Conservation (phyloP, 2,113 vertebrate species). For the Pseudorhombus dupliciocellatus region DNA sequence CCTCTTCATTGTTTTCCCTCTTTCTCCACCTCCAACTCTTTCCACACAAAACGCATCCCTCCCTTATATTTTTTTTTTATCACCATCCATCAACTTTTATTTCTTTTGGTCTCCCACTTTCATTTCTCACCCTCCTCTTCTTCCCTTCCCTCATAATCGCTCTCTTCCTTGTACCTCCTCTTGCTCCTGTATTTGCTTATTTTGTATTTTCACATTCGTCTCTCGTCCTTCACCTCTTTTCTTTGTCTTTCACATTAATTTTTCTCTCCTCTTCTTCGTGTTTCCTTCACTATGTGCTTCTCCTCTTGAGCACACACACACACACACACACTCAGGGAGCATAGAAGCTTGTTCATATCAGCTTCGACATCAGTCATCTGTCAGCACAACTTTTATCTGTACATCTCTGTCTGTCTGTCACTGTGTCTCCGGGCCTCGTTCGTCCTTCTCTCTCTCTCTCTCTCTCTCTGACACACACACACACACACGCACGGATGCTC, state of each 20-base stretch:
- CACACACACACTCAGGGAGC: conserved; percentile 25
- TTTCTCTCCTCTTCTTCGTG: background rate
- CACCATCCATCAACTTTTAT: too few relatives aligned
- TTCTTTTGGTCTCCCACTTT: too few relatives aligned
- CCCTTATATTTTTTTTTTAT: too few relatives aligned
- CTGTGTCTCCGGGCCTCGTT: conserved; percentile 24
- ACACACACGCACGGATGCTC: conserved; percentile 11
- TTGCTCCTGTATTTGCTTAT: background rate
- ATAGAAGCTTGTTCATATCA: conserved; percentile 64
- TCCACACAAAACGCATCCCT: too few relatives aligned
- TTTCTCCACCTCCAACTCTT: too few relatives aligned
- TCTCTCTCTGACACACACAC: conserved; percentile 32
- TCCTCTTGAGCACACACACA: conserved; percentile 15
- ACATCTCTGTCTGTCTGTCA: conserved; percentile 61
- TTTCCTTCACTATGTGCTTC: conserved; percentile 3
- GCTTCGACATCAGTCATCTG: conserved; percentile 71
- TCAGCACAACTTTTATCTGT: conserved; percentile 73
- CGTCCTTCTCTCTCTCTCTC: conserved; percentile 2
- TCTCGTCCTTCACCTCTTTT: background rate
- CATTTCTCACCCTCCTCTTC: too few relatives aligned
- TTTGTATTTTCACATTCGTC: background rate
- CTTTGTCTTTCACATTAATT: background rate
- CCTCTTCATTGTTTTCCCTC: too few relatives aligned
- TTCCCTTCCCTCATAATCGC: too few relatives aligned
- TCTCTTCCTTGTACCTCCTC: background rate